Base-by-base conservation (phyloP, 2,113 vertebrate species). In the Nycticryphes semicollaris region DNA sequence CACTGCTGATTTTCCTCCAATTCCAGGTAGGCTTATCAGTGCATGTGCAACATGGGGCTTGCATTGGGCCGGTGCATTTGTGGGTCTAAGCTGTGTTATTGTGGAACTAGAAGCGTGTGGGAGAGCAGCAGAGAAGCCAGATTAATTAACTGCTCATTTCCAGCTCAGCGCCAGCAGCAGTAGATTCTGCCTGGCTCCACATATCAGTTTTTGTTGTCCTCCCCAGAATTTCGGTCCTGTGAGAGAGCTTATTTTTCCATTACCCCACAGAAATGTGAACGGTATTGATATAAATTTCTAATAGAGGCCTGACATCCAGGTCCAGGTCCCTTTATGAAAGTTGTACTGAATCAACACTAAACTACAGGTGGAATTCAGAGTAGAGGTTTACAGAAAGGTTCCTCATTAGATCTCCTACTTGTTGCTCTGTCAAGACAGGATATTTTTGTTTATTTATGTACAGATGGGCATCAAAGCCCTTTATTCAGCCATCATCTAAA, bases 371-470 rank as follows among this genome's bases (percentile, higher is more conserved):
- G 51, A 63, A 79, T 84, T 76, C 57, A 53, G 64, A 69, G 31
- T n/a, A 43, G 54, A 81, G 17, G 30, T 60, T 87, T 81, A 67
- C 73, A 90, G 80, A 86, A 88, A 53, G 73, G 33, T 16, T 92
- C 0, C 28, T 74, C 17, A 8, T 80, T 92, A 76, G 60, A 51
- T 67, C 56, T 82, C 8, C 22, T 69, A 10, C 11, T 66, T 72
- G 30, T 54, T 91, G 47, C 51, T 89, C 56, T 62, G 24, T 81
- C 76, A 37, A 24, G n/a, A 62, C 75, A 51, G 73, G 18, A 14
- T 63, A 28, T 73, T 83, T 66, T 5, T 84, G 18, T 75, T 88
- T 92, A 27, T 74, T 93, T 74, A 87, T 57, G 33, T 80, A 51
- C 39, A 53, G 35, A 27, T 73, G 45, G 45, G 13, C 59, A 57